Evolutionary conservation across 2,888 invertebrate genomes (phyloP).

Genomic region (Acrobasis repandana): DNA sequence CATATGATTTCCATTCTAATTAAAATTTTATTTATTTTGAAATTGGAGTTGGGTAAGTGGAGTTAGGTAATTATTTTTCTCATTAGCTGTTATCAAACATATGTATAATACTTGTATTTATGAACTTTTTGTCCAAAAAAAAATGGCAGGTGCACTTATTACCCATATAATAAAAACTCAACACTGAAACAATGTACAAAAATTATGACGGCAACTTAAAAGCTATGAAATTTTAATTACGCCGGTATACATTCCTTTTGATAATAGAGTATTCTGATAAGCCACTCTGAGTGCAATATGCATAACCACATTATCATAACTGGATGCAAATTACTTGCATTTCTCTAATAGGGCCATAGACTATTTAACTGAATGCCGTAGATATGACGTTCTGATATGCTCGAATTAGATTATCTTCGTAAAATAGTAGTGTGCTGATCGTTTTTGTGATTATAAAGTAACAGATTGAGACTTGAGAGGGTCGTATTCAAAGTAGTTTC

Average conservation of each 20-base stretch:
- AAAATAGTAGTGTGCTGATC: background rate
- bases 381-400: slow-evolving; percentile 29
- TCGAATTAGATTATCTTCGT: slow-evolving; percentile 8
- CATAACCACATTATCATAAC: slow-evolving; percentile 67
- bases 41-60: too few relatives aligned
- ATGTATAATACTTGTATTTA: too few relatives aligned
- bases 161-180: too few relatives aligned
- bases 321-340: slow-evolving; percentile 65
- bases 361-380: slow-evolving; percentile 38
- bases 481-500: background rate
- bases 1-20: too few relatives aligned
- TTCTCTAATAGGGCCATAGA: slow-evolving; percentile 66
- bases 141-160: too few relatives aligned
- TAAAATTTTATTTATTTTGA: too few relatives aligned
- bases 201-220: too few relatives aligned
- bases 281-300: slow-evolving; percentile 63
- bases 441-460: background rate
- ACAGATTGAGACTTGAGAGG: slow-evolving; percentile 1
- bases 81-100: too few relatives aligned
- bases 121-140: too few relatives aligned
- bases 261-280: slow-evolving; percentile 27
- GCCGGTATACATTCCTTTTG: slow-evolving; percentile 33
- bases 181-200: too few relatives aligned
- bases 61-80: too few relatives aligned
- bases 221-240: slow-evolving; percentile 50